A percentile compares a stretch with the other conserved stretches of the same genome.
Evolutionary conservation across 2,113 vertebrate species (phyloP).

Genomic region (Dissostichus mawsoni): DNA sequence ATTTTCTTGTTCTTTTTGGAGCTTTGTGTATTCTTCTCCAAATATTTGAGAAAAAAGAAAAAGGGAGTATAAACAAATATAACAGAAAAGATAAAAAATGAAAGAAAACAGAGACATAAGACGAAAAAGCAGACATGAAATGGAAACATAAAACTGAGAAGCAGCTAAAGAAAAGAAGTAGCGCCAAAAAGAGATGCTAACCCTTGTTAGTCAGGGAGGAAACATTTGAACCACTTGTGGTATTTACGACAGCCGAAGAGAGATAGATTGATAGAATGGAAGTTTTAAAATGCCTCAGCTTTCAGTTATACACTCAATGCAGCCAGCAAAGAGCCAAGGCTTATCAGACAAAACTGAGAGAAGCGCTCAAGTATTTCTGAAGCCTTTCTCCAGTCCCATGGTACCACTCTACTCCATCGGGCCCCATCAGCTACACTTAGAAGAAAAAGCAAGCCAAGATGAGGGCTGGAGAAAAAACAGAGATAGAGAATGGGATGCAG

Average conservation of each 20-base stretch:
- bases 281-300: slow-evolving; percentile 15
- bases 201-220: not conserved
- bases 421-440: slow-evolving; percentile 43
- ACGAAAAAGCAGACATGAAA: no score
- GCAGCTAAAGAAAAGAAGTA: not conserved
- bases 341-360: slow-evolving; percentile 41
- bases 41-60: not conserved
- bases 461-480: slow-evolving; percentile 10
- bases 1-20: not conserved
- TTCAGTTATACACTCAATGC: slow-evolving; percentile 19
- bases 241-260: not conserved
- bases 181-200: not conserved
- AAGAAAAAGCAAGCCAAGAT: slow-evolving; percentile 18
- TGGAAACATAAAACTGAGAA: not conserved
- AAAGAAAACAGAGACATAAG: no score
- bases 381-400: slow-evolving; percentile 37
- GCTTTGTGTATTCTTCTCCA: not conserved
- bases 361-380: slow-evolving; percentile 53
- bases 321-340: not conserved
- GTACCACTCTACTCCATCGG: slow-evolving; percentile 42
- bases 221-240: not conserved
- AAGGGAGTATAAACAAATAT: not conserved
- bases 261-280: no score
- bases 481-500: slow-evolving; percentile 39
- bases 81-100: not conserved